Evolutionary conservation across 2,113 vertebrate genomes (phyloP).

Genomic region (Eurypyga helias): DNA sequence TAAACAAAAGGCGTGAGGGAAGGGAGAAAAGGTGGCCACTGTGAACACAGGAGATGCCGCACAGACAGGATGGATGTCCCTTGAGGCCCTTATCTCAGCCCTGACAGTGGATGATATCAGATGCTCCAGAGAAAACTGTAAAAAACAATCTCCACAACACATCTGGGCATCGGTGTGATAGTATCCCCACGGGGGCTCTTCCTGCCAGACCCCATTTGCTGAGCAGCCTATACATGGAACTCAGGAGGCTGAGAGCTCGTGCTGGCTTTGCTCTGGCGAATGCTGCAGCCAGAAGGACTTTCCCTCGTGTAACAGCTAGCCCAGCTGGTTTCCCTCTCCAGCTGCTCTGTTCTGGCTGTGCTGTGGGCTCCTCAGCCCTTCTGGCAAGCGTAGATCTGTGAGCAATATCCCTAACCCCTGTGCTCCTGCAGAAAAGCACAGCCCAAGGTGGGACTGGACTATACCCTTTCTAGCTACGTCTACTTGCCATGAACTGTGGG

Average conservation of each 20-base stretch:
- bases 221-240: not conserved
- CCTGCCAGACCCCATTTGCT: constrained; percentile 12
- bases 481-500: not conserved
- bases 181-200: not conserved
- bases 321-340: not conserved
- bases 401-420: not conserved
- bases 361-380: not conserved
- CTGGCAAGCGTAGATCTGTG: not conserved
- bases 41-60: not conserved
- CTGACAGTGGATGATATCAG: constrained; percentile 9
- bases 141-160: not conserved
- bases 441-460: not conserved
- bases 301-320: not conserved
- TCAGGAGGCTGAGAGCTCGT: not conserved
- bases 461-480: rapidly evolving
- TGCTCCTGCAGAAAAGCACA: not conserved
- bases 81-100: constrained; percentile 18
- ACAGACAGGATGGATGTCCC: not conserved
- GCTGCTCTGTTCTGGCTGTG: not conserved
- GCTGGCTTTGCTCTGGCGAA: not conserved
- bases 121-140: not conserved
- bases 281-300: not conserved
- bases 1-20: not conserved
- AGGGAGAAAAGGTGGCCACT: not conserved
- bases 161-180: not conserved